These are phyloP conservation scores for Ochropacha duplaris DNA, from an alignment of 2,888 invertebrate species.

Conservation along the genomic window DNA sequence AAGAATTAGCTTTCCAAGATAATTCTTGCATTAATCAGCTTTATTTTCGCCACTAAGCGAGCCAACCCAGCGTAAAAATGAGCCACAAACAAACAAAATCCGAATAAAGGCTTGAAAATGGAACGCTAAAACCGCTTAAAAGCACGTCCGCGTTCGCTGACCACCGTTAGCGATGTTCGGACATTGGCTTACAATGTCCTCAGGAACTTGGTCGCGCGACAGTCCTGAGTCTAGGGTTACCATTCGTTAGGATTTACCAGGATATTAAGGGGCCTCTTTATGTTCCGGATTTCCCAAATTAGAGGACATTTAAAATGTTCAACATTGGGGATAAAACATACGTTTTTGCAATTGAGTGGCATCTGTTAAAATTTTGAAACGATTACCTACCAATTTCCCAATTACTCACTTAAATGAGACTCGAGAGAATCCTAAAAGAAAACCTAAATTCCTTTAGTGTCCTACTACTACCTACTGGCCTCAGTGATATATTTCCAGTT, in stretches of 20 bases:
- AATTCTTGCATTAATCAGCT: not conserved
- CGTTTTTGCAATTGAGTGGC: not conserved
- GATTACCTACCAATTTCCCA: conserved; percentile 23
- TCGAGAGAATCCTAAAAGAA: conserved; percentile 36
- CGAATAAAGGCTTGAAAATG: conserved; percentile 16
- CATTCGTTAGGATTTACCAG: not conserved
- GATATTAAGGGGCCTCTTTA: not conserved
- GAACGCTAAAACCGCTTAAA: conserved; percentile 13
- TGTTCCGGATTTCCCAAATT: too few species aligned
- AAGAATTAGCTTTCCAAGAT: not conserved
- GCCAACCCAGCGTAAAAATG: not conserved
- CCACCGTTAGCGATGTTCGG: conserved; percentile 15
- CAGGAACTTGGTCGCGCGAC: conserved; percentile 20
- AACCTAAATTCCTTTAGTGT: conserved; percentile 20
- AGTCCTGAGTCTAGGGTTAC: not conserved
- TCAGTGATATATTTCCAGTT: conserved; percentile 40
- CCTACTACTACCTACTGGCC: conserved; percentile 16
- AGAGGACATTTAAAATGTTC: too few species aligned
- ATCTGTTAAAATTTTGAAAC: not conserved
- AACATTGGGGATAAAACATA: not conserved
- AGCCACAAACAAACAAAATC: conserved; percentile 11
- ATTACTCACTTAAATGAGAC: conserved; percentile 44
- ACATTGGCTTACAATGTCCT: conserved; percentile 35
- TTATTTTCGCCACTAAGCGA: not conserved
- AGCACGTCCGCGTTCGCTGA: conserved; percentile 9